Evolutionary conservation across 2,888 invertebrate species (phyloP).

Genomic region (Trichogramma evanescens): DNA sequence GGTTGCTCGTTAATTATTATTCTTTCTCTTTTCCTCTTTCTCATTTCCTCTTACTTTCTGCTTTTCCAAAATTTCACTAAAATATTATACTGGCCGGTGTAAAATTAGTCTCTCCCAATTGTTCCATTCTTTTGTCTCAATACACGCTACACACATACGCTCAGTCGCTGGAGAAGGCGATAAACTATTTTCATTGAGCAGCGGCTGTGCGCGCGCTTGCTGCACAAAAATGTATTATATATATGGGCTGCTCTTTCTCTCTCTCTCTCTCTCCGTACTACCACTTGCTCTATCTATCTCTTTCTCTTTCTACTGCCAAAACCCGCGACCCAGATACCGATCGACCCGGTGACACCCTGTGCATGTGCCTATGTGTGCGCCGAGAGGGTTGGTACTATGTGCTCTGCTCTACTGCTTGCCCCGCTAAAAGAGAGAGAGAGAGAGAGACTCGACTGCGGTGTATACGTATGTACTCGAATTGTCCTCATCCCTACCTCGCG

Average conservation of each 20-base stretch:
- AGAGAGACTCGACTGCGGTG: conserved; percentile 17
- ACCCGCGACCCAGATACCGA: conserved; percentile 48
- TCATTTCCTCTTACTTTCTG: no score
- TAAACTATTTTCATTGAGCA: conserved; percentile 21
- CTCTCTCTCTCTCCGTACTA: no score
- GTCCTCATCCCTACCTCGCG: not conserved
- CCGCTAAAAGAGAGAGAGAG: not conserved
- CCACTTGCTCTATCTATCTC: no score
- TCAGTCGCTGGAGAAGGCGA: conserved; percentile 7
- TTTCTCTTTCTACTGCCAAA: conserved; percentile 40
- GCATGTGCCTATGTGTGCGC: conserved; percentile 8
- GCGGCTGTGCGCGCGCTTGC: no score
- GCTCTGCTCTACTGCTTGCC: not conserved
- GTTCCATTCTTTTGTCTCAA: conserved; percentile 1
- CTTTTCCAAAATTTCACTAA: no score
- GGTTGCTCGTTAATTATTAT: no score
- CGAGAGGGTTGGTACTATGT: not conserved
- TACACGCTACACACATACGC: not conserved
- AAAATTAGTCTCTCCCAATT: not conserved
- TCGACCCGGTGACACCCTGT: conserved; percentile 44
- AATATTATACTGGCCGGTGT: no score
- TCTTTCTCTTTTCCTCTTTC: no score
- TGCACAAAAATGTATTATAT: no score
- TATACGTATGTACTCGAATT: conserved; percentile 19
- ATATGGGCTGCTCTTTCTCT: no score